Evolutionary conservation across 2,113 vertebrate genomes (phyloP), one percentile per base, ranked within the genome.

Genomic region (Piaya cayana): DNA sequence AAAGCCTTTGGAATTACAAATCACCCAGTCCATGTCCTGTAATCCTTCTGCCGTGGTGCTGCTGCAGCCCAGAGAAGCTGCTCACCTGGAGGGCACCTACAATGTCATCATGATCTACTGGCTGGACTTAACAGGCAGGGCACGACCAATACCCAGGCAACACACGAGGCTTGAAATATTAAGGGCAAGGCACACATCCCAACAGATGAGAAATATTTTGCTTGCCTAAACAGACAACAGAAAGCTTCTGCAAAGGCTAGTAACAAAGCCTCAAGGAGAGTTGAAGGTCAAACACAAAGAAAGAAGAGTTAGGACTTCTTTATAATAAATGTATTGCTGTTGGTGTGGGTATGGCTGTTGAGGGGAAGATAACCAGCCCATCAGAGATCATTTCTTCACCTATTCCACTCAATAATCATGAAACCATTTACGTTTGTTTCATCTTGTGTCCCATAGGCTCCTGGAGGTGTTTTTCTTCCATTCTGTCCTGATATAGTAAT

Each of bases 11-110:
- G 62, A 71, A 80, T 15, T 23, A 14, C 20, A 55, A 49, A 72
- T 17, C 43, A 43, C 12, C 29, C 2, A 32, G 60, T 21, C 42
- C 2, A 0, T 3, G 34, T 53, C 25, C 86, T 60, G 65, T 6
- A 25, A 75, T 36, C 6, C 43, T 70, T 36, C 3, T 1, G 1
- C 25, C 72, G 78, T 74, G 59, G 43, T 42, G 76, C 32, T 30
- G 4, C 34, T 17, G 47, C 5, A 63, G 50, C 25, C 42, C 21
- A 34, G 22, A 16, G 36, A 53, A 78, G 59, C 36, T 65, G 86
- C 47, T 70, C 63, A 43, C 58, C 72, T 80, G 64, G 70, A 81
- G 86, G 69, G 74, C 4, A 5, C 19, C 42, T 58, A 58, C 14
- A 29, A 82, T 88, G 91, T 76, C 77, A n/a, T 39, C 76, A 78